Percentiles rank a stretch among this genome's conserved stretches.
Evolutionary conservation across 2,113 vertebrate genomes (phyloP).

Genomic region (Takifugu flavidus): DNA sequence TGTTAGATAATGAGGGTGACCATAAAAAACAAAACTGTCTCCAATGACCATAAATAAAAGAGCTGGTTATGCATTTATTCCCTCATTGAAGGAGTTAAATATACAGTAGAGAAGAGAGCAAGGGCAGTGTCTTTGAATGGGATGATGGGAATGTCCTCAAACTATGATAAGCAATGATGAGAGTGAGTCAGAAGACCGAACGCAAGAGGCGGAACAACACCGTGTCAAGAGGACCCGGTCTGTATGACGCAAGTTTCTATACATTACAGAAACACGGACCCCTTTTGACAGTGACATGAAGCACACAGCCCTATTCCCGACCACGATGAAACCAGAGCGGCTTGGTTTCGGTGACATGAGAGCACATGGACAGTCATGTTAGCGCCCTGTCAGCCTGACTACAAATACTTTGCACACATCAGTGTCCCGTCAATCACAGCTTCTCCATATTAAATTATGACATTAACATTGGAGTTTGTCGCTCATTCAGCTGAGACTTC

Average conservation of each 20-base stretch:
- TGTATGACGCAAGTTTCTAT: too few species aligned
- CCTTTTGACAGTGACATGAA: not conserved
- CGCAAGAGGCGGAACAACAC: too few species aligned
- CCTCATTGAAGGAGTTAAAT: constrained; percentile 3
- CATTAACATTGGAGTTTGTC: not conserved
- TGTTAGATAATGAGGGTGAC: too few species aligned
- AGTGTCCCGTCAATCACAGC: constrained; percentile 13
- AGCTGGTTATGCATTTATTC: not conserved
- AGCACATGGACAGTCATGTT: constrained; percentile 52
- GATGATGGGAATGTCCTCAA: too few species aligned
- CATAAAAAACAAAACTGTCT: too few species aligned
- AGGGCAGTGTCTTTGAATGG: not conserved
- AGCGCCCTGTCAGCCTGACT: constrained; percentile 44
- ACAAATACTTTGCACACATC: constrained; percentile 6
- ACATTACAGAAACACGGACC: too few species aligned
- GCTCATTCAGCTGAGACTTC: not conserved
- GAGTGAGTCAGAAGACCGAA: too few species aligned
- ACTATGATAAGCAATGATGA: too few species aligned
- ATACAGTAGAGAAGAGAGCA: not conserved
- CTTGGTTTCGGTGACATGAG: constrained; percentile 19
- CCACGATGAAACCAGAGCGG: constrained; percentile 8
- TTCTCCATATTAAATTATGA: constrained; percentile 1
- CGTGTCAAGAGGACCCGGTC: too few species aligned
- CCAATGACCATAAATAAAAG: not conserved
- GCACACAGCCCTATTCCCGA: constrained; percentile 6